Base-by-base conservation (phyloP, 2,797 vertebrate species). In the Mionectes olivaceus region DNA sequence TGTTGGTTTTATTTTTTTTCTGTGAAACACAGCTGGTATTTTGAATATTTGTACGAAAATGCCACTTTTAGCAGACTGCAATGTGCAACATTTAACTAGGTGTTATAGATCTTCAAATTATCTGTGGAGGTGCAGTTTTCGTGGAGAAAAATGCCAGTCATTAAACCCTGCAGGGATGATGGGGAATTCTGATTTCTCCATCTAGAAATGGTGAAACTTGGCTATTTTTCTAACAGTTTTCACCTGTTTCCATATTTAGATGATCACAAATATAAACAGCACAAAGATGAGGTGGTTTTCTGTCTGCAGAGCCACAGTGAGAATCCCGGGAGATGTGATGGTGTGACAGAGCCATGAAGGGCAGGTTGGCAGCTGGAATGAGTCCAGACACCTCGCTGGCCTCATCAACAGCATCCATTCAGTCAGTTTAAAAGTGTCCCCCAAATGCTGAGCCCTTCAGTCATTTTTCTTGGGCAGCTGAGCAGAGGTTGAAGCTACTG, bases 1-100 rank as follows among this genome's bases (percentile, higher is more conserved):
- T 91, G 80, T 69, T 90, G 77, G 16, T 65, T 94, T 90, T 88
- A 43, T 91, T 94, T 93, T 76, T 37, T 37, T 33, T 39, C 25
- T 56, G 39, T 63, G 77, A 87, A 93, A 70, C 41, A 59, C 68
- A 88, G 35, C n/a, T 68, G 57, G 28, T 74, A 86, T 88, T 95
- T 73, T 28, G 53, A 86, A 46, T 63, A 30, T 59, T 93, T 90
- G 86, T 61, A 56, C 19, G 49, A 67, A 88, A 96, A 81, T 79
- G 64, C 9, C 46, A 41, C 18, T 76, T 93, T 41, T 79, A 73
- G 35, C 35, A 89, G 77, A 32, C 28, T 86, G 32, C 47, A 76
- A 23, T 0, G 2, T 41, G 23, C 52, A 77, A 15, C 44, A 10
- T 56, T 76, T 84, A 82, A 71, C 32, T 47, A 46, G 47, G n/a